Percentiles rank a stretch among this genome's conserved stretches.
Conservation (phyloP, 2,797 vertebrate species). For the Acanthiza pusilla region DNA sequence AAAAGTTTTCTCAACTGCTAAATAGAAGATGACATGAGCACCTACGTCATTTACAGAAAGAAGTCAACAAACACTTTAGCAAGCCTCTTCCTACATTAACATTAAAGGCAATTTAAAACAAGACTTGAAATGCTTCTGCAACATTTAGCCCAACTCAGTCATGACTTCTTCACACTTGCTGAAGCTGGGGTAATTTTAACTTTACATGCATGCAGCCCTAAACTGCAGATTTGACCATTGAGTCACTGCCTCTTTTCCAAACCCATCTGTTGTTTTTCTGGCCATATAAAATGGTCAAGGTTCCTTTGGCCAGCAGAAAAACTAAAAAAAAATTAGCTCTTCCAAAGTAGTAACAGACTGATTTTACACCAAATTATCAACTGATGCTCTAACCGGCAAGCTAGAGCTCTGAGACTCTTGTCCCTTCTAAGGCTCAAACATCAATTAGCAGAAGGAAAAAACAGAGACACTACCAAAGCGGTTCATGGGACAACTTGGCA, state of each 20-base stretch:
- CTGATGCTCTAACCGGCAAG: background rate
- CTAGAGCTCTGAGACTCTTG: background rate
- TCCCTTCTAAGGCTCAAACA: background rate
- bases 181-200: background rate
- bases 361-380: background rate
- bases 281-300: background rate
- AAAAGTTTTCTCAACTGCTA: background rate
- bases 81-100: background rate
- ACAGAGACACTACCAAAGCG: background rate
- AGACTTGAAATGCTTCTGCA: background rate
- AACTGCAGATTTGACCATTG: background rate
- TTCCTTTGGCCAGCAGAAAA: background rate
- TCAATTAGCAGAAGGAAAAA: background rate
- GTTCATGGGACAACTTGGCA: background rate
- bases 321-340: background rate
- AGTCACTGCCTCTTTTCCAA: background rate
- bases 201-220: background rate
- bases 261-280: background rate
- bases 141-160: background rate
- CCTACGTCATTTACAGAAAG: background rate
- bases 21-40: background rate
- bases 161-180: background rate
- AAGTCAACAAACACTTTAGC: background rate
- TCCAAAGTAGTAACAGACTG: background rate
- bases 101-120: background rate